phyloP scores from a whole-genome alignment of 2,888 invertebrate genomes.

The Onthophagus sagittarius region DNA sequence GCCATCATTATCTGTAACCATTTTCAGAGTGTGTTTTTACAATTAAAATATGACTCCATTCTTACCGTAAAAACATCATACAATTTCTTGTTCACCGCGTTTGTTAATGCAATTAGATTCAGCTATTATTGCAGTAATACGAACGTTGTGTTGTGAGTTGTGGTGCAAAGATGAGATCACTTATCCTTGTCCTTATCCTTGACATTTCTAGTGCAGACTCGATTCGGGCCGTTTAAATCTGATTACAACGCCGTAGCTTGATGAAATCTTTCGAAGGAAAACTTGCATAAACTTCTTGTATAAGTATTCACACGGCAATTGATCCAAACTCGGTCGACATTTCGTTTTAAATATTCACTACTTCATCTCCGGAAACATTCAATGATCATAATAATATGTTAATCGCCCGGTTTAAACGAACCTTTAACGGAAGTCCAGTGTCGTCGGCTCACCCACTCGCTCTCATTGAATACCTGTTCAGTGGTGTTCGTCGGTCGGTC shows the following conservation, averaged over 20 bases:
- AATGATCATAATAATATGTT: neutral
- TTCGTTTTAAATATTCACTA: neutral
- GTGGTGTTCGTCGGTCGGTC: neutral
- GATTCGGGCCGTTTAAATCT: neutral
- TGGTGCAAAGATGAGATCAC: neutral
- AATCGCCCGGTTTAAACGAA: neutral
- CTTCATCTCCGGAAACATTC: neutral
- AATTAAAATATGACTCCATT: neutral
- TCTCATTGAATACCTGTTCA: neutral
- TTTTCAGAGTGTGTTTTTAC: neutral
- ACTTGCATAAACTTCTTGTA: neutral
- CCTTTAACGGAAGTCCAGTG: neutral
- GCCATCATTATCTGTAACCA: neutral
- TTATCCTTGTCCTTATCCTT: neutral
- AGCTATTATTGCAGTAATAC: neutral
- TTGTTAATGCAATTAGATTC: neutral
- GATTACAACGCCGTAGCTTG: neutral
- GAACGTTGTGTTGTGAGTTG: neutral
- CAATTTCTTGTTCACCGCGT: neutral
- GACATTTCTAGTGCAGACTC: neutral
- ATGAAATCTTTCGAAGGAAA: neutral
- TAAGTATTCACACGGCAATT: neutral
- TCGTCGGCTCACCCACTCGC: neutral
- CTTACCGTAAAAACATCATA: neutral
- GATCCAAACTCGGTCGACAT: neutral